Evolutionary conservation across 1,140 invertebrate genomes (phyloP).

Genomic region (Drosophila melanica): DNA sequence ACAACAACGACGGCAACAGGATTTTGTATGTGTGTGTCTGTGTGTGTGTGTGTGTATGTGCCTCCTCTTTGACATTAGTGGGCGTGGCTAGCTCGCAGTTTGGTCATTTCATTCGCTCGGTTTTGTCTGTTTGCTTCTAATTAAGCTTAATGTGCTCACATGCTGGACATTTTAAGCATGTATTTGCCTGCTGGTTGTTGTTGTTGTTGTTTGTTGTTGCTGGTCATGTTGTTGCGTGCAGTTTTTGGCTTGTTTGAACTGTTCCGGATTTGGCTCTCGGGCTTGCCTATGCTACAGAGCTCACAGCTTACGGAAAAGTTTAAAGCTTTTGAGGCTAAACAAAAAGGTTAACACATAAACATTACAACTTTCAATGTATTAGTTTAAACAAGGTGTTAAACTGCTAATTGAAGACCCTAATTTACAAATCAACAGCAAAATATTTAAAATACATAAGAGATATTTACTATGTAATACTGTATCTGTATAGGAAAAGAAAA

Average conservation of each 20-base stretch:
- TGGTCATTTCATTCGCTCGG: conserved; percentile 47
- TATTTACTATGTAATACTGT: too few relatives aligned
- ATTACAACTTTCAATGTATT: conserved; percentile 6
- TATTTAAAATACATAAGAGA: too few relatives aligned
- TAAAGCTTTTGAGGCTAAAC: conserved; percentile 1
- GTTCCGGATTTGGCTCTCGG: conserved; percentile 21
- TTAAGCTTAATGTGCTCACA: conserved; percentile 56
- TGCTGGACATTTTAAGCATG: conserved; percentile 44
- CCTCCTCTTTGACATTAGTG: conserved; percentile 6
- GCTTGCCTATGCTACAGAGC: background rate
- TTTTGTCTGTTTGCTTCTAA: conserved; percentile 56
- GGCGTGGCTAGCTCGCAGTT: conserved; percentile 30
- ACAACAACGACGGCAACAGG: background rate
- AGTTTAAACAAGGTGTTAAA: background rate
- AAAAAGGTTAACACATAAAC: conserved; percentile 2
- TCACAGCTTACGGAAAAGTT: conserved; percentile 22
- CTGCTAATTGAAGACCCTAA: too few relatives aligned
- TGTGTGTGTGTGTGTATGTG: background rate
- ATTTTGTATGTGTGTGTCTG: conserved; percentile 8
- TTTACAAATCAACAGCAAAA: too few relatives aligned
- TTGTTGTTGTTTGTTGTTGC: conserved; percentile 14
- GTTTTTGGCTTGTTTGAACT: conserved; percentile 40
- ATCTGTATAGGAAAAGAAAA: too few relatives aligned
- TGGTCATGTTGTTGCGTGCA: conserved; percentile 40
- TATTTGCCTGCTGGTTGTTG: conserved; percentile 24